Evolutionary conservation across 2,888 invertebrate genomes (phyloP).

Genomic region (Oligia latruncula): DNA sequence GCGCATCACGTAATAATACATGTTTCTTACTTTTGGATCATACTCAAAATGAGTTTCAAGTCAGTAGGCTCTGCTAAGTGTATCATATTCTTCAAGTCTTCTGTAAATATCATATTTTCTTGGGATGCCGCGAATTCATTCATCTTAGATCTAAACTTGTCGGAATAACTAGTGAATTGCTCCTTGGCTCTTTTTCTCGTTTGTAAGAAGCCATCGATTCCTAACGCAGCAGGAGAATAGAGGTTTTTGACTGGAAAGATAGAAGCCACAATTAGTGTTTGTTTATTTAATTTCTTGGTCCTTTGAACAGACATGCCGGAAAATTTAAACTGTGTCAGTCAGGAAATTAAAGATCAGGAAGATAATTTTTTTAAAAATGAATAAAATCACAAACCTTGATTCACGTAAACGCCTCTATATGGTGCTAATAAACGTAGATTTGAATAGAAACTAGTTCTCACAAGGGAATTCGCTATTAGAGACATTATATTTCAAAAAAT

Average conservation of each 20-base stretch:
- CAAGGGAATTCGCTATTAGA: constrained; percentile 71
- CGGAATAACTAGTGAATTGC: constrained; percentile 91
- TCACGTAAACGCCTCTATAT: constrained; percentile 69
- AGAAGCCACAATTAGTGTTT: neutral
- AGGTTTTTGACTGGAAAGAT: constrained; percentile 81
- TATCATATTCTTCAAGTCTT: constrained; percentile 95
- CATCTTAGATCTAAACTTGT: constrained; percentile 94
- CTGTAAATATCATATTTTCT: constrained; percentile 94
- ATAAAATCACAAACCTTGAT: constrained; percentile 68
- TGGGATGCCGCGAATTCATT: constrained; percentile 89
- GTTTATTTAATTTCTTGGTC: neutral
- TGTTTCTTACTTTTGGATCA: constrained; percentile 92
- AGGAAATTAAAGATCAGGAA: neutral
- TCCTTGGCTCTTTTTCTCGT: constrained; percentile 88
- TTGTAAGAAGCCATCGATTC: constrained; percentile 90
- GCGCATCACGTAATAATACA: neutral
- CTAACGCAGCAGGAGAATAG: constrained; percentile 90
- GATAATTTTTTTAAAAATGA: neutral
- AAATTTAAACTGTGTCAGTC: neutral
- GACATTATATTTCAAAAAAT: constrained; percentile 71
- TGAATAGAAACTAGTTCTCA: constrained; percentile 66
- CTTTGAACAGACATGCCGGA: neutral
- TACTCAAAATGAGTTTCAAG: constrained; percentile 91
- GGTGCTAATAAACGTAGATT: constrained; percentile 70
- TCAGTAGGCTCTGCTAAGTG: constrained; percentile 92